These are phyloP conservation scores for Paraescarpia echinospica DNA, from an alignment of 1,140 invertebrate genomes.

Conservation along the genomic window DNA sequence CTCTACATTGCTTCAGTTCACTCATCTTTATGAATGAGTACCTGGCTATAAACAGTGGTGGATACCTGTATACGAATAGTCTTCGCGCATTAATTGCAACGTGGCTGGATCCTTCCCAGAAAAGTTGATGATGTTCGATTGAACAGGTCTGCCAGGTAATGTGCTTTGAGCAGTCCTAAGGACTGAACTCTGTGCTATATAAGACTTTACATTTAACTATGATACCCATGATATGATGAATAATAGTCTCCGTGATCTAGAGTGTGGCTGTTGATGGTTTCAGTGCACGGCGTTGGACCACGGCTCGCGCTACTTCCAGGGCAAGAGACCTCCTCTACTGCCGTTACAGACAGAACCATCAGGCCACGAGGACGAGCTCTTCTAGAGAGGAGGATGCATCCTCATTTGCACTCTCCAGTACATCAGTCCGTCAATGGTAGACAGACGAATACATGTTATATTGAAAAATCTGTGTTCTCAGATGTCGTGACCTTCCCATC, in stretches of 20 bases:
- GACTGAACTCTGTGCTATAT: no score
- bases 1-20: no score
- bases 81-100: no score
- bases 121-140: no score
- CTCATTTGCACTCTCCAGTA: neutral
- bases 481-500: neutral
- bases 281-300: conserved; percentile 52
- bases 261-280: conserved; percentile 30
- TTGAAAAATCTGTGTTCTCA: neutral
- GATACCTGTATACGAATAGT: no score
- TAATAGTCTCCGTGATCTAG: no score
- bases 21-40: no score
- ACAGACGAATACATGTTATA: neutral
- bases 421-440: neutral
- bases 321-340: conserved; percentile 25
- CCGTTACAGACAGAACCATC: neutral
- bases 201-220: no score
- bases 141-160: no score
- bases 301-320: conserved; percentile 46
- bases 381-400: neutral
- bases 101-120: no score
- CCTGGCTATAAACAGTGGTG: no score
- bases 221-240: neutral
- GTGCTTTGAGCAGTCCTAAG: no score
- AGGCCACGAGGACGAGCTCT: neutral